phyloP scores from a whole-genome alignment of 2,797 vertebrate species.

The Tauraco hartlaubi region DNA sequence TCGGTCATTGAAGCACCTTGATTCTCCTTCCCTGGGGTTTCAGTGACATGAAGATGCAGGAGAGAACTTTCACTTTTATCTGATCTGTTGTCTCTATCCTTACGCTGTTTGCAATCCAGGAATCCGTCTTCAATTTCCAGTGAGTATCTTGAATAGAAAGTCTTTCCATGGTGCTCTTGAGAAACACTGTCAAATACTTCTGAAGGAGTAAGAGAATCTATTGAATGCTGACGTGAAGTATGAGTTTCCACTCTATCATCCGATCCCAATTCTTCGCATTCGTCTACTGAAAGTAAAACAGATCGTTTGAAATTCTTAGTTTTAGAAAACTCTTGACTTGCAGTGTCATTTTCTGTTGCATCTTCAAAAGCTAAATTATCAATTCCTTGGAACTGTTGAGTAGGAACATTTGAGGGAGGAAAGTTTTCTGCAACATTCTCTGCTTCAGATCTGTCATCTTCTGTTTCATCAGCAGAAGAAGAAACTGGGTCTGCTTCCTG shows the following conservation, averaged over 20 bases:
- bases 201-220: slow-evolving; percentile 78
- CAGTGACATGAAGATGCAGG: neutral
- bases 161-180: slow-evolving; percentile 64
- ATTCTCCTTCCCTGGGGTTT: slow-evolving; percentile 45
- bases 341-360: slow-evolving; percentile 86
- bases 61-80: slow-evolving; percentile 39
- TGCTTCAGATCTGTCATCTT: slow-evolving; percentile 94
- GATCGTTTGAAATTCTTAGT: slow-evolving; percentile 91
- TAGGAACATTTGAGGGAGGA: slow-evolving; percentile 72
- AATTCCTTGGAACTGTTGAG: slow-evolving; percentile 92
- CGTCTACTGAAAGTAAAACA: slow-evolving; percentile 95
- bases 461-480: slow-evolving; percentile 94
- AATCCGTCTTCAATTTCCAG: slow-evolving; percentile 66
- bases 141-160: slow-evolving; percentile 64
- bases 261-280: slow-evolving; percentile 95
- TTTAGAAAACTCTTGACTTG: slow-evolving; percentile 82
- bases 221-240: slow-evolving; percentile 74
- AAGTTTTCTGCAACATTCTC: slow-evolving; percentile 85
- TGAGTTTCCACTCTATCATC: slow-evolving; percentile 88
- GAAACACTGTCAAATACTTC: slow-evolving; percentile 89
- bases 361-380: slow-evolving; percentile 96
- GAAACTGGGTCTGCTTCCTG: slow-evolving; percentile 89
- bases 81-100: neutral
- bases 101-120: slow-evolving; percentile 47
- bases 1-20: slow-evolving; percentile 29